These are phyloP conservation scores for Rhegmatorhina hoffmannsi DNA, from an alignment of 2,113 vertebrate species.

Conservation along the genomic window DNA sequence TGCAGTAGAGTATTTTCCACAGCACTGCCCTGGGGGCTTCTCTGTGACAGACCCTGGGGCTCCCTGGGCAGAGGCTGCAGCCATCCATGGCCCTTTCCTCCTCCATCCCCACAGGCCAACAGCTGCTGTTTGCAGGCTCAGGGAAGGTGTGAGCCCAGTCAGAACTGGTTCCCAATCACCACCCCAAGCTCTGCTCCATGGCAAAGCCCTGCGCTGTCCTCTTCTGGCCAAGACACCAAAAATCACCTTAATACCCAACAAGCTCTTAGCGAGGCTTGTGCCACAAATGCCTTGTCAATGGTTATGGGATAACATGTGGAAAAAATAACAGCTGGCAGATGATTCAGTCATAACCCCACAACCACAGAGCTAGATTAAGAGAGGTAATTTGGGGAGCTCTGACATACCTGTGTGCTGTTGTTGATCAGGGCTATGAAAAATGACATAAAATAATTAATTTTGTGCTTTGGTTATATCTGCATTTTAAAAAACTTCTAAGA, in stretches of 20 bases:
- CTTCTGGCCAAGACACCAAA: neutral
- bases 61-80: neutral
- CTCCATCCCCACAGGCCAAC: neutral
- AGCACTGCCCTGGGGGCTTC: neutral
- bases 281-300: neutral
- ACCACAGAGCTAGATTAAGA: neutral
- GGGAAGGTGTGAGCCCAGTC: neutral
- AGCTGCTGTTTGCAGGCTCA: neutral
- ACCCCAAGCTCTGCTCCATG: fast-evolving
- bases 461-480: neutral
- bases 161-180: neutral
- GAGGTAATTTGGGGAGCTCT: neutral
- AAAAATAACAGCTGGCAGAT: neutral
- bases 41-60: neutral
- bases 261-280: neutral
- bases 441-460: neutral
- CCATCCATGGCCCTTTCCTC: fast-evolving
- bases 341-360: neutral
- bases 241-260: neutral
- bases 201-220: fast-evolving
- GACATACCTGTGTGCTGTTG: neutral
- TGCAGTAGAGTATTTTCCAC: neutral
- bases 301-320: neutral
- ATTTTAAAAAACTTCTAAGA: neutral
- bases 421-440: neutral